Percentiles rank a stretch among this genome's conserved stretches.
These are phyloP conservation scores for Nemapogon koenigi DNA, from an alignment of 2,888 invertebrate species.

Conservation along the genomic window DNA sequence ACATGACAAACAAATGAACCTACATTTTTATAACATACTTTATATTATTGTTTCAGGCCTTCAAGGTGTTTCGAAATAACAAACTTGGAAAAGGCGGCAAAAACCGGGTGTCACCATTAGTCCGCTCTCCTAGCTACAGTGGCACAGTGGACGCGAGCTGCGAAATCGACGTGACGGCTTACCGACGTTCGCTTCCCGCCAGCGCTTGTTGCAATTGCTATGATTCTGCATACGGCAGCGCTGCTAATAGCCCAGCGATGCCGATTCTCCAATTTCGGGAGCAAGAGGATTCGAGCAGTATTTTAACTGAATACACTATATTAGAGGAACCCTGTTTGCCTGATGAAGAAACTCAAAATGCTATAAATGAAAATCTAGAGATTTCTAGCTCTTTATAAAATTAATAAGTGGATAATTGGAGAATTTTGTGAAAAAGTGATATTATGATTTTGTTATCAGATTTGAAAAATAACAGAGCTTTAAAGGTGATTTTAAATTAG, in stretches of 20 bases:
- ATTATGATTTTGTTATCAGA: too few species aligned
- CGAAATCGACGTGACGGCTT: slow-evolving; percentile 43
- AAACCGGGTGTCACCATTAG: slow-evolving; percentile 45
- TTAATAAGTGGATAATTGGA: slow-evolving; percentile 4
- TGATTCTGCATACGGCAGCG: slow-evolving; percentile 54
- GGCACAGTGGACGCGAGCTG: slow-evolving; percentile 50
- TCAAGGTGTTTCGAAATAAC: slow-evolving; percentile 51
- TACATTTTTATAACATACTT: too few species aligned
- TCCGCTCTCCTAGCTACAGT: slow-evolving; percentile 43
- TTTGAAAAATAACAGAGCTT: too few species aligned
- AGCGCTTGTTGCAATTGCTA: slow-evolving; percentile 45
- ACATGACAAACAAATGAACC: too few species aligned
- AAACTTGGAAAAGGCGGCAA: slow-evolving; percentile 37
- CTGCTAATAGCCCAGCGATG: slow-evolving; percentile 37
- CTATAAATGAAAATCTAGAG: slow-evolving; percentile 53
- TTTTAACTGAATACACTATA: slow-evolving; percentile 50
- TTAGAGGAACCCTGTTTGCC: slow-evolving; percentile 33
- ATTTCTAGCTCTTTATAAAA: slow-evolving; percentile 49
- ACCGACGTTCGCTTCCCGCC: slow-evolving; percentile 36
- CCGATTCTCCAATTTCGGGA: too few species aligned
- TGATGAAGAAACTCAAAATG: slow-evolving; percentile 44
- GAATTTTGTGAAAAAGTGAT: too few species aligned
- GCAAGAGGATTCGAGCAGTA: slow-evolving; percentile 54
- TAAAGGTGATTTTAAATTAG: too few species aligned
- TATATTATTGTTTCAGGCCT: slow-evolving; percentile 38